Conservation (phyloP, 1,140 invertebrate genomes). For the Diachasma alloeum region DNA sequence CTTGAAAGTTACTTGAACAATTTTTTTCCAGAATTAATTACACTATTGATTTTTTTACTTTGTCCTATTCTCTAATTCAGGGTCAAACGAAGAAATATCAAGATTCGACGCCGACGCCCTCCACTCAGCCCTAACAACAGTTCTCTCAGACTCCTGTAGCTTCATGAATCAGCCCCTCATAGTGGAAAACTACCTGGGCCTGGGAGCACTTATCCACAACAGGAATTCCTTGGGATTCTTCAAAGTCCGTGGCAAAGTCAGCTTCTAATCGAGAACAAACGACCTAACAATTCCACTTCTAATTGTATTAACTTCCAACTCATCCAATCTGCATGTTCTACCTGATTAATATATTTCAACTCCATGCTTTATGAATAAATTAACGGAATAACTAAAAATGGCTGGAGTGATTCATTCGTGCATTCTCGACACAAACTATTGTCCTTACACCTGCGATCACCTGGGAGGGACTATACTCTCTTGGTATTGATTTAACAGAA, state of each 20-base stretch:
- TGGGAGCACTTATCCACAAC: conserved; percentile 84
- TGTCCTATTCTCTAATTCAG: conserved; percentile 36
- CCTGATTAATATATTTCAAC: not conserved
- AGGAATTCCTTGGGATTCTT: conserved; percentile 85
- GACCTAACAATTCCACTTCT: not conserved
- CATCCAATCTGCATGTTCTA: not conserved
- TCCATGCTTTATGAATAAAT: too few relatives aligned
- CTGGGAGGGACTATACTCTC: not conserved
- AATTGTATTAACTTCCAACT: not conserved
- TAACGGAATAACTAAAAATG: too few relatives aligned
- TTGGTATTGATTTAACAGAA: not conserved
- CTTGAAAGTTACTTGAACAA: too few relatives aligned
- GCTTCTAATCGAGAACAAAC: conserved; percentile 70
- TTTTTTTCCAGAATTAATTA: too few relatives aligned
- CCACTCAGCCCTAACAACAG: conserved; percentile 50
- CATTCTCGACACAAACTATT: not conserved
- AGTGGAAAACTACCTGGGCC: conserved; percentile 81
- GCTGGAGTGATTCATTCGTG: not conserved
- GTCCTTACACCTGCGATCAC: not conserved
- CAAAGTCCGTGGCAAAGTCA: conserved; percentile 84
- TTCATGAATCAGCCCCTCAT: conserved; percentile 73
- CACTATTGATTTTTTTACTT: not conserved
- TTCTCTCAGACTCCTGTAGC: conserved; percentile 41
- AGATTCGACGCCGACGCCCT: conserved; percentile 70
- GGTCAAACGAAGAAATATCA: conserved; percentile 57